Evolutionary conservation across 2,888 invertebrate species (phyloP), one percentile per base, ranked within the genome.

Genomic region (Eupithecia pulchellata): DNA sequence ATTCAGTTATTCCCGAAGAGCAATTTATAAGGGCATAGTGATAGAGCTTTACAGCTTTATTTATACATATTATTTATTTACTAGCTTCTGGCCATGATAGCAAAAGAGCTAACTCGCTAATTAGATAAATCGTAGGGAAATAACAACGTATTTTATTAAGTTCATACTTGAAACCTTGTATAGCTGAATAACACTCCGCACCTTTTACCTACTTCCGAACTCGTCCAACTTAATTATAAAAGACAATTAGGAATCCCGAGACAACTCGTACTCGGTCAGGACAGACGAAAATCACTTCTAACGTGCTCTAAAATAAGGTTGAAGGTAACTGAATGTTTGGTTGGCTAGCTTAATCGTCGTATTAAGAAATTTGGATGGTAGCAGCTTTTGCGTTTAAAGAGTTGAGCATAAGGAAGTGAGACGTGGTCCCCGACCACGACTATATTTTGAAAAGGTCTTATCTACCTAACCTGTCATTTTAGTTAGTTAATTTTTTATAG

Each of bases 141-240:
- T 14, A 17, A 4, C 14, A 4, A 39, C n/a, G 6, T 36, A 36
- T 29, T 30, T 30, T n/a, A 17, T 30, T 14, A 60, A 30, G 60
- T 32, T 32, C 61, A n/a, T 20, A 61, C n/a, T 34, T 64, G 42
- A 34, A 61, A n/a, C 9, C 47, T 2, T 8, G 52, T 25, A 42
- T 25, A 39, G 14, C 14, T 62, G 4, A n/a, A 30, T 66, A 55
- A 34, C 60, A 69, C 69, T 69, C 67, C 29, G 13, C 57, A 52
- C 25, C 34, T 27, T 62, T 64, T 67, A 82, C 86, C 79, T 83
- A 83, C 83, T 84, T 86, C 78, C 75, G 69, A 82, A 84, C 83
- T 86, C 81, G 73, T 78, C 81, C 81, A 78, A 86, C 86, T 86
- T 86, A 84, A 87, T 88, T 87, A 85, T 83, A 82, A 84, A 82